phyloP scores from a whole-genome alignment of 2,113 vertebrate genomes.

The Notothenia rossii region DNA sequence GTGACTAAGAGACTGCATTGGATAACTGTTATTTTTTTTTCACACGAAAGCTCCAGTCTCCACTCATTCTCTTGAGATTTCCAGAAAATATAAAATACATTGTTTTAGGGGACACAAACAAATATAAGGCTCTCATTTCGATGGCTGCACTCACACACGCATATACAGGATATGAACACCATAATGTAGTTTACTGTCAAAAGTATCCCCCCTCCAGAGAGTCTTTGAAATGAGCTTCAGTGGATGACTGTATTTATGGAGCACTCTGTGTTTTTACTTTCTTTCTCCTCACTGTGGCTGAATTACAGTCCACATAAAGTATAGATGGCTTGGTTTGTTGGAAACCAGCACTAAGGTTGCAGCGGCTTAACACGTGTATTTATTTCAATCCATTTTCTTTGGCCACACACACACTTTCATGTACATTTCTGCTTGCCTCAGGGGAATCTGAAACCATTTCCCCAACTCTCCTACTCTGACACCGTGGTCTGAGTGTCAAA shows the following conservation, averaged over 20 bases:
- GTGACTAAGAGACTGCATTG: too few species aligned
- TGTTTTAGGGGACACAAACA: too few species aligned
- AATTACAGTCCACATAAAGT: constrained; percentile 2
- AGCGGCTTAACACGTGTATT: constrained; percentile 47
- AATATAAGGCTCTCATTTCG: constrained; percentile 1
- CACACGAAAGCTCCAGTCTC: too few species aligned
- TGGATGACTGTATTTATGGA: not conserved
- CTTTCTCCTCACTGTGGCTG: constrained; percentile 18
- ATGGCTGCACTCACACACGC: constrained; percentile 6
- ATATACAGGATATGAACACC: not conserved
- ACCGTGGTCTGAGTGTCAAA: constrained; percentile 55
- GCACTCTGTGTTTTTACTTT: not conserved
- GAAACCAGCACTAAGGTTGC: constrained; percentile 40
- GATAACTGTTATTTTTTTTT: too few species aligned
- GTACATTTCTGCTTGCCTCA: constrained; percentile 70
- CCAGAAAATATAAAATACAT: too few species aligned
- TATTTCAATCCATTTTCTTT: constrained; percentile 59
- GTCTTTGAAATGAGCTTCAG: not conserved
- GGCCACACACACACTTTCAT: constrained; percentile 50
- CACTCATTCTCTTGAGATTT: too few species aligned
- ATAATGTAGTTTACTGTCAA: not conserved
- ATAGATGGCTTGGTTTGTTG: constrained; percentile 39
- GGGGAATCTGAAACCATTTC: constrained; percentile 67
- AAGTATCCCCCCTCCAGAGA: constrained; percentile 22
- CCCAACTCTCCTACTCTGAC: constrained; percentile 60